Base-by-base conservation (phyloP, 2,888 invertebrate species). In the Macaria notata region DNA sequence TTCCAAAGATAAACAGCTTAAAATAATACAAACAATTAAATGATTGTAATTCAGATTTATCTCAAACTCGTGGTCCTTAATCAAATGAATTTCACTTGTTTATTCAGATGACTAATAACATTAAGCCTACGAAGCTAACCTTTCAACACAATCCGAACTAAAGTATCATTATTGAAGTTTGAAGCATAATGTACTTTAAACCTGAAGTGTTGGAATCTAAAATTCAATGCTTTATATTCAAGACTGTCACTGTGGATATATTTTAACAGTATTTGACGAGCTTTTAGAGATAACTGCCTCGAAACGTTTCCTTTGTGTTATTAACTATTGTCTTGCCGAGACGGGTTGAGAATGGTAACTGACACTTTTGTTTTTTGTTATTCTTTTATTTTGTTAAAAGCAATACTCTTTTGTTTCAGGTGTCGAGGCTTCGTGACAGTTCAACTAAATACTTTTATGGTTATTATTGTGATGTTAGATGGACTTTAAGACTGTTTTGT, bases 241-340 rank as follows among this genome's bases (percentile, higher is more conserved):
- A 54, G 50, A 64, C 64, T 65, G 62, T 72, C 70, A 73, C 73
- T 76, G 76, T 72, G 69, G 72, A 76, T 81, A 75, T 79, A 78
- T 79, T 83, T 83, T 75, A 79, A 79, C 76, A 79, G 78, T 82
- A 83, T 86, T 85, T 86, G 84, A 84, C 78, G 75, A 83, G 84
- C 84, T 85, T 86, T 84, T 77, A 82, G 81, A 86, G 83, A 84
- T 84, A 86, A 84, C 82, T 84, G 80, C 73, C 76, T 79, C 76
- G 77, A 83, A 87, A 84, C 78, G 80, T 75, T 84, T 80, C 76
- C 80, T 86, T 87, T 88, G 84, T 86, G 76, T 75, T 77, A 83
- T 84, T 80, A 84, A 81, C 84, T 84, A 84, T 84, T 85, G 85
- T 87, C 84, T 82, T 71, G 70, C 66, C 55, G 68, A 64, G 69